Conservation (phyloP, 2,888 invertebrate genomes). For the Callinectes sapidus region DNA sequence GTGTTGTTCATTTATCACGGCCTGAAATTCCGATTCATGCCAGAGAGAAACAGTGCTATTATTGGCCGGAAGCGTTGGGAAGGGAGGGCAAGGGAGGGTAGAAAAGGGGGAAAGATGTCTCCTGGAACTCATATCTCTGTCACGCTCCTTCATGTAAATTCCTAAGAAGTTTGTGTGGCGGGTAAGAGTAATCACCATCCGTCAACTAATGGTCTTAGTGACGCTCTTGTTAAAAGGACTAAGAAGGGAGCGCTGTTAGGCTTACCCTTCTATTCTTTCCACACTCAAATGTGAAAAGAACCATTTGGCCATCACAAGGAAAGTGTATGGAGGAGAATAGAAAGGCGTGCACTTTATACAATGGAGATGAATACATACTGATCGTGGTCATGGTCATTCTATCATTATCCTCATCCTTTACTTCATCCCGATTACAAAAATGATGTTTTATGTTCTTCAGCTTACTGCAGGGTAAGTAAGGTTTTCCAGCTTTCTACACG, state of each 20-base stretch:
- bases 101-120: no score
- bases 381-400: no score
- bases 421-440: no score
- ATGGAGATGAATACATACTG: no score
- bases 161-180: not conserved
- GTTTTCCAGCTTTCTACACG: no score
- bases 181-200: not conserved
- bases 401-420: no score
- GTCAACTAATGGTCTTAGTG: not conserved
- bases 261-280: not conserved
- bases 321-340: no score
- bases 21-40: not conserved
- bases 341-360: no score
- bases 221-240: not conserved
- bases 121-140: not conserved
- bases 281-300: no score
- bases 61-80: not conserved
- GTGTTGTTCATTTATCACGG: not conserved
- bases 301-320: no score
- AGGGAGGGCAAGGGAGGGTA: not conserved
- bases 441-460: no score
- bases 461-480: no score
- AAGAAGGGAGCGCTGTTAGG: not conserved
- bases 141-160: not conserved
- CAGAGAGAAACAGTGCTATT: not conserved